Evolutionary conservation across 2,113 vertebrate species (phyloP).

Genomic region (Malurus elegans): DNA sequence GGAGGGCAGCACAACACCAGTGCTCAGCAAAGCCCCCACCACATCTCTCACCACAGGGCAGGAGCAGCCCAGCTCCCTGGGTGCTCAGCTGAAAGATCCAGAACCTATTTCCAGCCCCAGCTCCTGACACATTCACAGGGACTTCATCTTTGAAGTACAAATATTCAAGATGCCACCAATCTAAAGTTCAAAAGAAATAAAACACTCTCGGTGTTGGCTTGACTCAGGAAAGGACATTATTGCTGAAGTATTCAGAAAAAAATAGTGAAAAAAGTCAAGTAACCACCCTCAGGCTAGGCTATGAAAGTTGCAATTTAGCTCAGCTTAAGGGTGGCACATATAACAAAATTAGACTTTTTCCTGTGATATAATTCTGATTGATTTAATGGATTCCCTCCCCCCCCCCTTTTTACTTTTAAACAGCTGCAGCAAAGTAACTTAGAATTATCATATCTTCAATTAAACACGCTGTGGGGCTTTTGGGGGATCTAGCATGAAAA

Average conservation of each 20-base stretch:
- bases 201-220: neutral
- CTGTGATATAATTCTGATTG: neutral
- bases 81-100: neutral
- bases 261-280: neutral
- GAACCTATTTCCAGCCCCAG: neutral
- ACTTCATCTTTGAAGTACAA: neutral
- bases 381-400: neutral
- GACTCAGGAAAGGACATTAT: neutral
- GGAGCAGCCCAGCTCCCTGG: neutral
- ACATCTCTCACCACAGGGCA: neutral
- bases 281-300: neutral
- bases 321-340: neutral
- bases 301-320: slow-evolving; percentile 27
- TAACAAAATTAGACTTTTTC: slow-evolving; percentile 4
- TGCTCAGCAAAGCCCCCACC: accelerated
- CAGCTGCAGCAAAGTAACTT: slow-evolving; percentile 30
- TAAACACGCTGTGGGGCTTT: slow-evolving; percentile 24
- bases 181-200: neutral
- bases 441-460: slow-evolving; percentile 41
- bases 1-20: neutral
- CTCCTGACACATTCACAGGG: neutral
- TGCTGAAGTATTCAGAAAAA: slow-evolving; percentile 11
- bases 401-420: neutral
- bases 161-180: neutral
- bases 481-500: neutral